Base-by-base conservation (phyloP, 1,140 invertebrate genomes). In the Brachionus angularis region DNA sequence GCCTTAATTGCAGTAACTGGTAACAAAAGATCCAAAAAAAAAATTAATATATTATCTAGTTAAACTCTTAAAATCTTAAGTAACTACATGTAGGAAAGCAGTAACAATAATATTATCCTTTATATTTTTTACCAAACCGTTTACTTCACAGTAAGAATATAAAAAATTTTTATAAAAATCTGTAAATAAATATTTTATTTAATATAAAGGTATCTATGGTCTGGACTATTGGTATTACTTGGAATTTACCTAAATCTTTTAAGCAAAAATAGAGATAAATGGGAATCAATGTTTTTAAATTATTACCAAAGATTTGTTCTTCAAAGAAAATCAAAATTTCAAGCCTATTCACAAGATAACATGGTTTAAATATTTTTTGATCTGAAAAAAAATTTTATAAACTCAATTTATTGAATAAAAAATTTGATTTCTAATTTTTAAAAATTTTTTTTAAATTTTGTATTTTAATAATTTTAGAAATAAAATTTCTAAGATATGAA, bases 31-130 rank as follows among this genome's bases (percentile, higher is more conserved):
- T 7, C 92, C 92, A 1, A 96, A 91, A 5, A 42, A 23, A 29
- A 46, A 27, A 5, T 44, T 64, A 2, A 29, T 23, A 2, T 3
- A 34, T 50, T 18, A 53, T 10, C 8, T 21, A 53, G 34, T 62
- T 67, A 29, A 14, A 50, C 71, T 34, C 10, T 16, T 39, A 8
- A 5, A 4, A 49, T 74, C n/a, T 61, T 69, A 29, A 83, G 80
- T 85, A 8, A 85, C 84, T 29, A 85, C 84, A 29, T 83, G 80
- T 75, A 82, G 93, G 50, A 96, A 96, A 83, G 91, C 91, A 25
- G 83, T 96, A 1, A 92, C 93, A 0, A 95, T 96, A 52, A 82
- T 92, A 34, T 84, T 96, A 71, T 96, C 93, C 1, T 97, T 97
- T 82, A 72, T 95, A 44, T 87, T 95, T 75, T 97, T 97, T 77